A percentile compares a stretch with the other conserved stretches of the same genome.
Conservation (phyloP, 1,140 invertebrate species). For the Calliphora vicina region DNA sequence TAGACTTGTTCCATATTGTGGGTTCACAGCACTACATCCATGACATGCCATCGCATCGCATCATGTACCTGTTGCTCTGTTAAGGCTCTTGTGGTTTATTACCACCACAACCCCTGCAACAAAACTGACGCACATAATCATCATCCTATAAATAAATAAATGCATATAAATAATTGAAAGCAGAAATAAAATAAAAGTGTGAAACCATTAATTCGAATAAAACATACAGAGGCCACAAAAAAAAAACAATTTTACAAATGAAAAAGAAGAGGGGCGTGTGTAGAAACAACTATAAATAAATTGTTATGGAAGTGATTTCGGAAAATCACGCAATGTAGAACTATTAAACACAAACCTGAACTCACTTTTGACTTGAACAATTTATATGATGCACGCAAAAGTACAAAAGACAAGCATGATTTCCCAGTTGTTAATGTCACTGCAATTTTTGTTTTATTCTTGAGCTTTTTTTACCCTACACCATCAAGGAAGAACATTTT, state of each 20-base stretch:
- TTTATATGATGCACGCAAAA: not conserved
- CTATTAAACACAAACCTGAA: not conserved
- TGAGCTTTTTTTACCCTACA: no score
- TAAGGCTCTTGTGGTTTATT: not conserved
- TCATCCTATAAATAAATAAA: not conserved
- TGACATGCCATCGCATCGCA: not conserved
- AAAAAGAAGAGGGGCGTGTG: not conserved
- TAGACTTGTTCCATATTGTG: not conserved
- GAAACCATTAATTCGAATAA: not conserved
- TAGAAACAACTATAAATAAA: not conserved
- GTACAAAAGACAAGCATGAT: not conserved
- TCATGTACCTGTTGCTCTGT: not conserved
- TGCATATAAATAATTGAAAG: not conserved
- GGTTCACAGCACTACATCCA: not conserved
- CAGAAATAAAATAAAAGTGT: conserved; percentile 1
- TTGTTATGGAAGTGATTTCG: not conserved
- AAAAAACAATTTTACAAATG: no score
- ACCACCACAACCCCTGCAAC: not conserved
- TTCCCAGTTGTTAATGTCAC: conserved; percentile 18
- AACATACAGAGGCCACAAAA: no score
- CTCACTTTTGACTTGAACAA: not conserved
- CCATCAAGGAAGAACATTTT: no score
- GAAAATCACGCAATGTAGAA: not conserved
- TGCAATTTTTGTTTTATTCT: no score
- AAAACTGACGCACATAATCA: not conserved